These are phyloP conservation scores for Tetanocera ferruginea DNA, from an alignment of 2,888 invertebrate species.

Conservation along the genomic window DNA sequence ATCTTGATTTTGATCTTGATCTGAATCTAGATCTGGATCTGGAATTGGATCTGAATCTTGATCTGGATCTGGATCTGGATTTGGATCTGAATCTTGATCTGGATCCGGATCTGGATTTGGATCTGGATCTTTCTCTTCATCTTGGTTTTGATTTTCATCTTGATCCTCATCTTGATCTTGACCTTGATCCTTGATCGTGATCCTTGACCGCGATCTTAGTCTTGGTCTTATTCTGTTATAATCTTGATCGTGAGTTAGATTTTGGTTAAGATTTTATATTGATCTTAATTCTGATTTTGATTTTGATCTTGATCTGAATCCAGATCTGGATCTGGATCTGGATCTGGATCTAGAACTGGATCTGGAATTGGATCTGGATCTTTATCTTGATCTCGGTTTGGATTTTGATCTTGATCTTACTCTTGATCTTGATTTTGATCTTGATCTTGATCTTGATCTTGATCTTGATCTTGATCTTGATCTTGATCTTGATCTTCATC, in stretches of 20 bases:
- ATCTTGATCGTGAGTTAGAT: not conserved
- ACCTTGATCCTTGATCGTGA: no score
- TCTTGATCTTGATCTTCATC: not conserved
- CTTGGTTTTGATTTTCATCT: not conserved
- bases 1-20: no score
- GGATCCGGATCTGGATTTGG: not conserved
- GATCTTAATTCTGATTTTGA: not conserved
- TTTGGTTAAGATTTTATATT: not conserved
- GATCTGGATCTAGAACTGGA: not conserved
- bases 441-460: not conserved
- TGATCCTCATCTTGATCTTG: not conserved
- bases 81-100: not conserved
- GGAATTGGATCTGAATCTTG: not conserved
- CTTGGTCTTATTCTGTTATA: not conserved
- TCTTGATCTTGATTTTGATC: not conserved
- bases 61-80: not conserved
- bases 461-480: not conserved
- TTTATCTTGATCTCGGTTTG: not conserved
- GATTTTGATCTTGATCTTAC: not conserved
- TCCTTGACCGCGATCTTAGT: no score
- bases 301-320: not conserved
- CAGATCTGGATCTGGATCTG: not conserved
- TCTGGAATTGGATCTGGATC: not conserved
- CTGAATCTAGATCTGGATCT: no score
- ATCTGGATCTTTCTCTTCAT: not conserved